phyloP scores from a whole-genome alignment of 2,888 invertebrate species.

The Digitonthophagus gazella region DNA sequence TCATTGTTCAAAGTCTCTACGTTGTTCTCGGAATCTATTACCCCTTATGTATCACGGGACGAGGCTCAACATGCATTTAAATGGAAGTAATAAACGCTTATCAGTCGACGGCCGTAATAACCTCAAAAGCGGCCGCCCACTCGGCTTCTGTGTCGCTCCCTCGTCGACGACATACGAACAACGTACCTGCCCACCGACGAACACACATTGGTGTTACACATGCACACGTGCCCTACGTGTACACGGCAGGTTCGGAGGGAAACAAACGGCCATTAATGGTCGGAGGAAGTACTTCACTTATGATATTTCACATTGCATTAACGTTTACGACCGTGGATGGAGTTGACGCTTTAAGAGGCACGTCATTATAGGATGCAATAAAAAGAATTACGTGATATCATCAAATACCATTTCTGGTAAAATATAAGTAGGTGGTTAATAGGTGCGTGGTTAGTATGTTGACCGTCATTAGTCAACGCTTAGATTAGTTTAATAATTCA shows the following conservation, averaged over 20 bases:
- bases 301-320: neutral
- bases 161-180: neutral
- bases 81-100: constrained; percentile 11
- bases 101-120: constrained; percentile 9
- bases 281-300: neutral
- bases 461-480: neutral
- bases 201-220: neutral
- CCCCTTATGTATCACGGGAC: neutral
- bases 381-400: neutral
- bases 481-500: neutral
- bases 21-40: neutral
- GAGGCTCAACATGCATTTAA: constrained; percentile 11
- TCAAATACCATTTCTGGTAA: neutral
- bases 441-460: neutral
- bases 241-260: neutral
- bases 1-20: neutral
- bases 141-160: neutral
- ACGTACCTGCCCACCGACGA: no score
- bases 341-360: neutral
- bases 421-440: neutral
- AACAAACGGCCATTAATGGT: neutral
- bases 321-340: neutral
- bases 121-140: constrained; percentile 1
- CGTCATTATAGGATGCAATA: neutral
- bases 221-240: neutral